Evolutionary conservation across 2,113 vertebrate species (phyloP).

Genomic region (Sylvilagus bachmani): DNA sequence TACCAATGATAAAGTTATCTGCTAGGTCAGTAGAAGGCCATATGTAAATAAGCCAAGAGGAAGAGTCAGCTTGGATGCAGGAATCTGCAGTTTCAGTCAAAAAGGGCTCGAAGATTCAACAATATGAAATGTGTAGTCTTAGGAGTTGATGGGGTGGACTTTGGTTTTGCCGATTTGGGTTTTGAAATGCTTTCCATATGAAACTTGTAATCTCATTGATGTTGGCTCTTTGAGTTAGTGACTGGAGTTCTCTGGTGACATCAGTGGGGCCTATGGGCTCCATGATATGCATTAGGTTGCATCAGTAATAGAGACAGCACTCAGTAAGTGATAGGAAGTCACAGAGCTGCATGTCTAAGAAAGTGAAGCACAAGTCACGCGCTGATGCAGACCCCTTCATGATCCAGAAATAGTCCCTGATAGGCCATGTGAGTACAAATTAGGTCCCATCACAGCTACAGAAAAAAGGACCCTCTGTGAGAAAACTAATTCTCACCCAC

Average conservation of each 20-base stretch:
- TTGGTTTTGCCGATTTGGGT: background rate
- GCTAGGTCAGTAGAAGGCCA: background rate
- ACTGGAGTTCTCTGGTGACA: background rate
- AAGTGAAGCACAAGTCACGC: background rate
- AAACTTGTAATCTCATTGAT: background rate
- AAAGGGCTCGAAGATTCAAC: background rate
- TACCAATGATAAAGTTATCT: background rate
- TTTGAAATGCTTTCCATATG: background rate
- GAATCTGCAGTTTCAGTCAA: background rate
- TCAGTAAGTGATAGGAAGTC: background rate
- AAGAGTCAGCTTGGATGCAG: background rate
- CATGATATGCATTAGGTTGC: background rate
- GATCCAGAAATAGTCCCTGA: background rate
- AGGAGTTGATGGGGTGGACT: background rate
- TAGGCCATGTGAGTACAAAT: background rate
- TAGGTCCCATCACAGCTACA: background rate
- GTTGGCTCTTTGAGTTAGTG: background rate
- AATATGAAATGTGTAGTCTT: background rate
- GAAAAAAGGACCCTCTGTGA: background rate
- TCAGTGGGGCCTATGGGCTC: background rate
- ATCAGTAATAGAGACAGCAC: background rate
- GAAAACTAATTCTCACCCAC: background rate
- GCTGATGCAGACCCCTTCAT: background rate
- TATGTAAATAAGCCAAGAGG: background rate
- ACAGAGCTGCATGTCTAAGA: background rate